Evolutionary conservation across 2,888 invertebrate genomes (phyloP).

Genomic region (Sussaba pulchella): DNA sequence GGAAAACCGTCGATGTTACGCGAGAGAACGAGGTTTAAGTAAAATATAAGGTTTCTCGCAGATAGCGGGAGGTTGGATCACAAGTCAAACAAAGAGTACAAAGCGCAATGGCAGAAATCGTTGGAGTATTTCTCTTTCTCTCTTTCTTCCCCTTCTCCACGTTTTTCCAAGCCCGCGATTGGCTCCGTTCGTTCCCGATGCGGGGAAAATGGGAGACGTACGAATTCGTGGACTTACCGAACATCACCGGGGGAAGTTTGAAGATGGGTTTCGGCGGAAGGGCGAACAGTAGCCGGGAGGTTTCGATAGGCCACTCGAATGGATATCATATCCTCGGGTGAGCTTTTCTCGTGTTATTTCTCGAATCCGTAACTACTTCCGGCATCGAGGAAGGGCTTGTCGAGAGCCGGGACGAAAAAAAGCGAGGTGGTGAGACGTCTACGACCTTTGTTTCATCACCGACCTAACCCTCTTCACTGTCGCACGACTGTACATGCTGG

Average conservation of each 20-base stretch:
- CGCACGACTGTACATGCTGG: neutral
- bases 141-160: conserved; percentile 56
- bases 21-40: conserved; percentile 61
- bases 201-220: conserved; percentile 30
- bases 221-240: conserved; percentile 60
- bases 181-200: conserved; percentile 55
- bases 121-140: conserved; percentile 49
- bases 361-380: conserved; percentile 64
- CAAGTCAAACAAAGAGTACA: conserved; percentile 70
- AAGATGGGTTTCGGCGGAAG: conserved; percentile 45
- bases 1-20: neutral
- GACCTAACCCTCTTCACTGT: conserved; percentile 6
- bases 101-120: conserved; percentile 51
- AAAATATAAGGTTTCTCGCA: conserved; percentile 65
- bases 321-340: conserved; percentile 74
- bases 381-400: conserved; percentile 19
- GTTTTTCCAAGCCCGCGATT: conserved; percentile 30
- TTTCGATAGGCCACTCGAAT: conserved; percentile 70
- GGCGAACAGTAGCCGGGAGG: conserved; percentile 24
- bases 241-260: conserved; percentile 57
- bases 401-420: conserved; percentile 19
- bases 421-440: conserved; percentile 22
- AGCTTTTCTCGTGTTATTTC: conserved; percentile 71
- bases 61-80: conserved; percentile 60
- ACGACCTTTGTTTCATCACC: conserved; percentile 11